Evolutionary conservation across 2,113 vertebrate genomes (phyloP), one percentile per base, ranked within the genome.

Genomic region (Pangasianodon gigas): DNA sequence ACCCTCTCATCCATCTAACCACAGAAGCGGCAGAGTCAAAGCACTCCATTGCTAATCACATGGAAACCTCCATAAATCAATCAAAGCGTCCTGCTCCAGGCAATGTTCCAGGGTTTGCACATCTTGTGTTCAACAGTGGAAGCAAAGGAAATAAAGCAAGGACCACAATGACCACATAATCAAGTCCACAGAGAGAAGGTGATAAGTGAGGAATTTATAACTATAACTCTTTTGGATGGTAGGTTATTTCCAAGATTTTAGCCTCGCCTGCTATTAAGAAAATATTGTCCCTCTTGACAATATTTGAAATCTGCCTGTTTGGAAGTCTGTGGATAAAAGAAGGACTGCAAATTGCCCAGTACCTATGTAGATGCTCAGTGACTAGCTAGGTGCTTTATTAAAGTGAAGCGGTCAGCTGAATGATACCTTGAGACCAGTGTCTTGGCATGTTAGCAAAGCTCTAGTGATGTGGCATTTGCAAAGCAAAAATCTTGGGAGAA

Each of bases 41-140:
- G 29, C 75, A 37, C 18, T 80, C 4, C 26, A 18, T 10, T 48
- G 46, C 79, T 82, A 62, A 82, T 52, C 44, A 88, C 10, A 69
- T 14, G 29, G 48, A 65, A 88, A 41, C 77, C 77, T 88, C 46
- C n/a, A 81, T 65, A 52, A 88, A 65, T 80, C 74, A 87, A 51
- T 60, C 86, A 87, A 77, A 10, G 41, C 1, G 11, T 81, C n/a
- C 58, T 88, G 44, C 32, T 37, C 16, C 26, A 62, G 74, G 69
- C 26, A 87, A 58, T 18, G 56, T 51, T 44, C 56, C 56, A 67
- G 26, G 75, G 46, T 65, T n/a, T 81, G 26, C 58, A 62, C 75
- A 88, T 16, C 19, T 41, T 58, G 13, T 58, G 24, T 37, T 87
- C 11, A 62, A 37, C 85, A 87, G 84, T n/a, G 32, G 3, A 75